Evolutionary conservation across 2,888 invertebrate species (phyloP).

Genomic region (Cerastis rubricosa): DNA sequence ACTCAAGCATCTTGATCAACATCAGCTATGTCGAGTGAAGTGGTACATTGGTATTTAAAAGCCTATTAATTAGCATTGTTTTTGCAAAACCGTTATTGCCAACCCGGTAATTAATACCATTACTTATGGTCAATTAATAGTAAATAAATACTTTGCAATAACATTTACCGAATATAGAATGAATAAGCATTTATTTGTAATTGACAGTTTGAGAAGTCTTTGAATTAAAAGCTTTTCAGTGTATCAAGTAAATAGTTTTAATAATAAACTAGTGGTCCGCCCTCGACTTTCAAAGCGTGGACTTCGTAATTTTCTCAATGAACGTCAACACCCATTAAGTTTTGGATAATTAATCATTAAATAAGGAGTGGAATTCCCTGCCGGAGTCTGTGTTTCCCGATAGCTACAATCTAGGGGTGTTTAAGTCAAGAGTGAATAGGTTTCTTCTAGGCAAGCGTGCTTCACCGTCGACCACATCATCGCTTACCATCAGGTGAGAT

Average conservation of each 20-base stretch:
- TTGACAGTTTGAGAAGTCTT: slow-evolving; percentile 4
- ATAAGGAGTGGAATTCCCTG: no score
- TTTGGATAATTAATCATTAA: neutral
- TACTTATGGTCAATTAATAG: slow-evolving; percentile 36
- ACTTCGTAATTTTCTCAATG: neutral
- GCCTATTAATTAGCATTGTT: slow-evolving; percentile 35
- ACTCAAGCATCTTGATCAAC: neutral
- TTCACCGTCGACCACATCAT: no score
- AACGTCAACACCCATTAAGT: neutral
- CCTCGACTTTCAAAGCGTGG: neutral
- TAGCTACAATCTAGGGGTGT: no score
- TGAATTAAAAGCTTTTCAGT: neutral
- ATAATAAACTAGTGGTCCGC: neutral
- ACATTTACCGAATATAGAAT: slow-evolving; percentile 36
- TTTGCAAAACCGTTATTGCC: slow-evolving; percentile 22
- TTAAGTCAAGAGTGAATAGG: no score
- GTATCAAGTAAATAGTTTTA: slow-evolving; percentile 1
- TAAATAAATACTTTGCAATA: slow-evolving; percentile 42
- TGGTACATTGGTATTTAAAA: slow-evolving; percentile 22
- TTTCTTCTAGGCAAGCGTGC: no score
- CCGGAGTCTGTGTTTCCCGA: no score
- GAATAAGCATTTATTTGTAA: slow-evolving; percentile 24
- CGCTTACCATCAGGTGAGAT: no score
- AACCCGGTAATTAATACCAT: slow-evolving; percentile 33
- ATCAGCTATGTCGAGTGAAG: neutral